phyloP scores from a whole-genome alignment of 2,888 invertebrate genomes.

The Himalopsyche anomala region DNA sequence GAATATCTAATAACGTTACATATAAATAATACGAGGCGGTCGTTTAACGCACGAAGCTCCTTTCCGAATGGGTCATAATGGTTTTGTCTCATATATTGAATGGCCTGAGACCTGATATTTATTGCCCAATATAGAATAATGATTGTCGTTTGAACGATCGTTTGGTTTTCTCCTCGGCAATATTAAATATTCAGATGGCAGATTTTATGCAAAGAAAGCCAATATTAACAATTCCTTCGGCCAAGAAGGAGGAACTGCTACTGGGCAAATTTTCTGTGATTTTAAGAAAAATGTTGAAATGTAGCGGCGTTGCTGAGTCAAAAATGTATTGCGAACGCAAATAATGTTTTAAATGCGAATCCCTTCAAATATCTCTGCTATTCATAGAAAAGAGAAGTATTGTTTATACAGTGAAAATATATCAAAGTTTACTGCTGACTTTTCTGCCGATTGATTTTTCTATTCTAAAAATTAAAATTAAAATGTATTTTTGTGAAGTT shows the following conservation, averaged over 20 bases:
- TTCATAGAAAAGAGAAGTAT: no score
- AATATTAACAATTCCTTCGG: constrained; percentile 32
- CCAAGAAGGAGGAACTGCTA: background rate
- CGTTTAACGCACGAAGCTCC: constrained; percentile 55
- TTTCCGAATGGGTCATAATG: constrained; percentile 50
- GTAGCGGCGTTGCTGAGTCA: background rate
- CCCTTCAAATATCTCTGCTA: background rate
- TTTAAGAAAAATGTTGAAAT: background rate
- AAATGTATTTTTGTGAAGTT: no score
- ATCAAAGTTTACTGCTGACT: background rate
- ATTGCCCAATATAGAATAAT: constrained; percentile 58
- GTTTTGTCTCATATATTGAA: constrained; percentile 61
- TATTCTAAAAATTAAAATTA: no score
- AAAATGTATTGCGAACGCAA: background rate
- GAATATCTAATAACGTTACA: constrained; percentile 35
- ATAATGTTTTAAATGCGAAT: background rate
- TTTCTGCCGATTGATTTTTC: no score
- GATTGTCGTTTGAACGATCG: constrained; percentile 57
- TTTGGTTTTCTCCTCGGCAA: constrained; percentile 52
- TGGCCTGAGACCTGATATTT: constrained; percentile 53
- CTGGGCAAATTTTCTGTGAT: constrained; percentile 1
- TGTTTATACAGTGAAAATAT: background rate
- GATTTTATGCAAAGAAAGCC: constrained; percentile 40
- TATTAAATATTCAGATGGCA: constrained; percentile 55
- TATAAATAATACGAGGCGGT: constrained; percentile 39